Percentiles rank a stretch among this genome's conserved stretches.
Evolutionary conservation across 2,888 invertebrate genomes (phyloP).

Genomic region (Frankliniella intonsa): DNA sequence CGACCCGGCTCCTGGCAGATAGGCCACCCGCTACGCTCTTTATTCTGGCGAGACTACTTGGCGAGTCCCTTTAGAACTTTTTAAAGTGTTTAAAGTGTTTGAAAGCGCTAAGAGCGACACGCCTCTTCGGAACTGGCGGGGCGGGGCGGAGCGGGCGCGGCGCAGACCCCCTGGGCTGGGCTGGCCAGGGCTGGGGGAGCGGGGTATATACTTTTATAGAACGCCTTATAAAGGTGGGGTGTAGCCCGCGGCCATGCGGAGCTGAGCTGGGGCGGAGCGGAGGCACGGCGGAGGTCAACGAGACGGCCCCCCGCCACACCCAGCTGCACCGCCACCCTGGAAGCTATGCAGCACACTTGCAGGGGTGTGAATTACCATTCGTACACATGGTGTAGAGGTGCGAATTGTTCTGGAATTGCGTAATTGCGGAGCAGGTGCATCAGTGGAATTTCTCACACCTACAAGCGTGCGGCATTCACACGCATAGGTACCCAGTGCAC

Average conservation of each 20-base stretch:
- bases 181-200: too few relatives aligned
- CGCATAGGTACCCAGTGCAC: too few relatives aligned
- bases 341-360: too few relatives aligned
- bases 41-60: constrained; percentile 19
- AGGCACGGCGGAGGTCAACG: background rate
- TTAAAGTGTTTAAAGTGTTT: constrained; percentile 27
- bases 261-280: background rate
- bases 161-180: too few relatives aligned
- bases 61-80: constrained; percentile 25
- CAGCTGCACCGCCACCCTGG: too few relatives aligned
- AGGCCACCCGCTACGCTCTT: constrained; percentile 4
- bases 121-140: constrained; percentile 6
- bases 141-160: background rate
- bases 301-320: too few relatives aligned
- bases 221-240: constrained; percentile 22
- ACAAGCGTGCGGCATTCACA: too few relatives aligned
- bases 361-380: too few relatives aligned
- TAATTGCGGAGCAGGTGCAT: too few relatives aligned
- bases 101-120: constrained; percentile 26
- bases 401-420: too few relatives aligned
- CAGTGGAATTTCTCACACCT: too few relatives aligned
- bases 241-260: background rate
- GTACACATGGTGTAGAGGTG: too few relatives aligned
- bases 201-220: constrained; percentile 5
- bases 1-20: background rate